These are phyloP conservation scores for Scytalopus superciliaris DNA, from an alignment of 2,113 vertebrate species.

Conservation along the genomic window DNA sequence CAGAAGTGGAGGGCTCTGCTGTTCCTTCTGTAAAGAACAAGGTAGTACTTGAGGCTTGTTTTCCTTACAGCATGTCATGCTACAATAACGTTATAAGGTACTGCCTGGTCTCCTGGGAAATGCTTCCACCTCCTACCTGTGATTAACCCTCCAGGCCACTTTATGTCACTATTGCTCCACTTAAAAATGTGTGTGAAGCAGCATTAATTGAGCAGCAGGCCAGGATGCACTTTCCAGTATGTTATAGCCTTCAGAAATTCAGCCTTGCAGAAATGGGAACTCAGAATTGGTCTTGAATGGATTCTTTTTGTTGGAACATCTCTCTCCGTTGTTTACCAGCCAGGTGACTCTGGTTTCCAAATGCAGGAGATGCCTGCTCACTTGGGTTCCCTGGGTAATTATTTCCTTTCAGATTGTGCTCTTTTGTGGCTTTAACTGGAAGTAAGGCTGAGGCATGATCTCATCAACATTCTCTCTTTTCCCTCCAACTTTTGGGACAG, in stretches of 20 bases:
- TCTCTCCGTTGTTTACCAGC: not conserved
- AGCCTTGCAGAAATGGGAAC: not conserved
- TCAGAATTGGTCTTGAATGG: not conserved
- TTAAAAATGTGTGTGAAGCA: not conserved
- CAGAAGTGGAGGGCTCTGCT: not conserved
- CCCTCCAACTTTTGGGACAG: not conserved
- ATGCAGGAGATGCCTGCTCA: not conserved
- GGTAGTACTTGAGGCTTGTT: not conserved
- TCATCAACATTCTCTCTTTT: not conserved
- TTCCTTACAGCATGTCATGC: not conserved
- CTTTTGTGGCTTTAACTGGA: not conserved
- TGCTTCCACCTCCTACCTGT: not conserved
- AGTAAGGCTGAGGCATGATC: not conserved
- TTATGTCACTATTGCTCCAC: conserved; percentile 12
- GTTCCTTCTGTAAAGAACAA: not conserved
- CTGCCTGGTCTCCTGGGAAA: not conserved
- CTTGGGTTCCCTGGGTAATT: not conserved
- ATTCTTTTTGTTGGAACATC: not conserved
- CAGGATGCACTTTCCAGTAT: not conserved
- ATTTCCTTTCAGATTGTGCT: not conserved
- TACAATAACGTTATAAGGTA: not conserved
- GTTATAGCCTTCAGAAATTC: not conserved
- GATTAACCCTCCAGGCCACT: conserved; percentile 1
- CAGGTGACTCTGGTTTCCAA: not conserved
- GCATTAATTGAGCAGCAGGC: not conserved